phyloP scores from a whole-genome alignment of 2,888 invertebrate species.

The Brachypterus glaber region DNA sequence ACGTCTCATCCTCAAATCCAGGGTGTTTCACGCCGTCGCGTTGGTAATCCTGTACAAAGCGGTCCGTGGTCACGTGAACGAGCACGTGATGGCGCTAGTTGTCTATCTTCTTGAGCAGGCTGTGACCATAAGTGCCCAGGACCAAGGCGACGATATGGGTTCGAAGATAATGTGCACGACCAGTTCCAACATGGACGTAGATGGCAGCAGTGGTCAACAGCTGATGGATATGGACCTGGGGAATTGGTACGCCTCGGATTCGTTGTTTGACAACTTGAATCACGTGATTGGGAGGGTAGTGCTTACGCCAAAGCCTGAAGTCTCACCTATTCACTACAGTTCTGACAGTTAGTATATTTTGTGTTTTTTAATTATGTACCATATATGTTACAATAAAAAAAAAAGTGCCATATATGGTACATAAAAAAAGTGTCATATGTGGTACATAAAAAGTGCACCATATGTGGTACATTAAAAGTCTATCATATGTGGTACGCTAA shows the following conservation, averaged over 20 bases:
- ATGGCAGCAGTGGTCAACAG: no score
- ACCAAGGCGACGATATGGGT: slow-evolving; percentile 36
- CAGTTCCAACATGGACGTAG: no score
- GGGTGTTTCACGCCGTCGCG: slow-evolving; percentile 62
- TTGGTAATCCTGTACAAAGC: slow-evolving; percentile 79
- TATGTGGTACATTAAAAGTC: no score
- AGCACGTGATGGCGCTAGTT: slow-evolving; percentile 79
- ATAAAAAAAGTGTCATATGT: no score
- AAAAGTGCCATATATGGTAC: no score
- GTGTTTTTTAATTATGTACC: no score
- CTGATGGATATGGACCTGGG: slow-evolving; percentile 48
- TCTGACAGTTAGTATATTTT: slow-evolving; percentile 55
- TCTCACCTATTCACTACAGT: slow-evolving; percentile 49
- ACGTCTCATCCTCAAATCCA: slow-evolving; percentile 48
- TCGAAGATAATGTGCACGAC: slow-evolving; percentile 16
- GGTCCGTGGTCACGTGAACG: slow-evolving; percentile 67
- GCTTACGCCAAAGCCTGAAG: slow-evolving; percentile 49
- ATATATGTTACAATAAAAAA: no score
- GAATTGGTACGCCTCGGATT: slow-evolving; percentile 64
- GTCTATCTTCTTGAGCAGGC: slow-evolving; percentile 82
- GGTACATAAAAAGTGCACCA: no score
- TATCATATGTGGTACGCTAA: no score
- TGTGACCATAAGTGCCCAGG: slow-evolving; percentile 44
- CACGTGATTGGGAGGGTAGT: slow-evolving; percentile 56
- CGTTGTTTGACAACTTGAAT: slow-evolving; percentile 66